These are phyloP conservation scores for Drosophila virilis DNA, from an alignment of 1,140 invertebrate species.

Conservation along the genomic window DNA sequence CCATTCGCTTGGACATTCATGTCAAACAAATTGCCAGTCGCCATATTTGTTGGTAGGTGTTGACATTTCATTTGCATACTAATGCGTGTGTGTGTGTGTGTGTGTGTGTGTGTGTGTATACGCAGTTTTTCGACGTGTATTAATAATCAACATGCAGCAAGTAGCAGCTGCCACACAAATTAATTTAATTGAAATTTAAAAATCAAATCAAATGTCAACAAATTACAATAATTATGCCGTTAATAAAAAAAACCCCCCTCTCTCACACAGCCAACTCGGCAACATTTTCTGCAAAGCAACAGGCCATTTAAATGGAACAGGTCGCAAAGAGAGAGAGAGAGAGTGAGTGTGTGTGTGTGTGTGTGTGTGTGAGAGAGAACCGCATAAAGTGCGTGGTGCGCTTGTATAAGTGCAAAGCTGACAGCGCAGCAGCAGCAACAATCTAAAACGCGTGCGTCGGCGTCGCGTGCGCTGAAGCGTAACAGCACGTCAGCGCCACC, in stretches of 20 bases:
- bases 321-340: constrained; percentile 18
- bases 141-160: constrained; percentile 70
- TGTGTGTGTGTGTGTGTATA: constrained; percentile 28
- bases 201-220: constrained; percentile 81
- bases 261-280: constrained; percentile 32
- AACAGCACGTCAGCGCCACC: constrained; percentile 37
- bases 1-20: constrained; percentile 59
- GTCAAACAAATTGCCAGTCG: constrained; percentile 62
- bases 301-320: constrained; percentile 51
- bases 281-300: constrained; percentile 45
- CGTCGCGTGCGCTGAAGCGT: constrained; percentile 71
- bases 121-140: constrained; percentile 66
- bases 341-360: not conserved
- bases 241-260: constrained; percentile 46
- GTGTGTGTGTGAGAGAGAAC: not conserved
- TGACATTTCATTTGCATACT: constrained; percentile 71
- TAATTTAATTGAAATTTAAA: constrained; percentile 77
- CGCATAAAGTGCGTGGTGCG: constrained; percentile 57
- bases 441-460: constrained; percentile 52
- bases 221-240: constrained; percentile 76
- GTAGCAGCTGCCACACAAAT: constrained; percentile 71
- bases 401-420: constrained; percentile 58
- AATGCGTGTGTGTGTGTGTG: not conserved
- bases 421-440: constrained; percentile 51
- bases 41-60: constrained; percentile 59